Evolutionary conservation across 1,140 invertebrate genomes (phyloP).

Genomic region (Hyposmocoma kahamanoa): DNA sequence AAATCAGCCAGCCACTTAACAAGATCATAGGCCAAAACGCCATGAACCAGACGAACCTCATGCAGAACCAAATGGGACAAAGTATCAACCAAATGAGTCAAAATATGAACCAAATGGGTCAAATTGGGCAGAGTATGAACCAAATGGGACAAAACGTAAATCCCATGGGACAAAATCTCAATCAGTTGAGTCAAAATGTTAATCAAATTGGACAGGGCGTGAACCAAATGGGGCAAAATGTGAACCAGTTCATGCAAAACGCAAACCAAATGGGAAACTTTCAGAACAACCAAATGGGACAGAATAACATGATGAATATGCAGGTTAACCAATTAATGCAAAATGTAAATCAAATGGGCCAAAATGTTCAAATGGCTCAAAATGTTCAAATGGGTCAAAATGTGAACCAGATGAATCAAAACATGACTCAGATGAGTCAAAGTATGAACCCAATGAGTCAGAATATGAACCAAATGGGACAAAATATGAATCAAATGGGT

Average conservation of each 20-base stretch:
- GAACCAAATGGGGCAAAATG: conserved; percentile 25
- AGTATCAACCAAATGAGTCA: conserved; percentile 21
- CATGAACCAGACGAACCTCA: conserved; percentile 29
- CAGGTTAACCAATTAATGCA: conserved; percentile 24
- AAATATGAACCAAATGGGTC: conserved; percentile 18
- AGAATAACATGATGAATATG: conserved; percentile 24
- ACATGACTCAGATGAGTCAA: conserved; percentile 25
- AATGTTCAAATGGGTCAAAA: conserved; percentile 30
- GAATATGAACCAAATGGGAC: conserved; percentile 32
- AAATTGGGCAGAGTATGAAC: conserved; percentile 7
- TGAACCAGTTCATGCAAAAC: conserved; percentile 41
- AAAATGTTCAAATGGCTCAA: conserved; percentile 12
- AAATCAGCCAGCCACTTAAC: conserved; percentile 41
- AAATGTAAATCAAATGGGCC: conserved; percentile 25
- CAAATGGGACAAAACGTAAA: conserved; percentile 15
- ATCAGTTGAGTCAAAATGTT: conserved; percentile 1
- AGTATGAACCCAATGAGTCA: conserved; percentile 19
- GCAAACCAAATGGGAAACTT: conserved; percentile 40
- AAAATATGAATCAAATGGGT: conserved; percentile 13
- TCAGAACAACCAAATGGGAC: conserved; percentile 45
- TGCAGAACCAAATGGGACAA: conserved; percentile 15
- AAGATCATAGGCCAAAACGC: conserved; percentile 37
- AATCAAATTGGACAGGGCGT: conserved; percentile 18
- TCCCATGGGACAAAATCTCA: conserved; percentile 12
- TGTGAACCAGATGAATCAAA: conserved; percentile 31